A percentile compares a stretch with the other conserved stretches of the same genome.
Evolutionary conservation across 2,888 invertebrate genomes (phyloP).

Genomic region (Molanna angustata): DNA sequence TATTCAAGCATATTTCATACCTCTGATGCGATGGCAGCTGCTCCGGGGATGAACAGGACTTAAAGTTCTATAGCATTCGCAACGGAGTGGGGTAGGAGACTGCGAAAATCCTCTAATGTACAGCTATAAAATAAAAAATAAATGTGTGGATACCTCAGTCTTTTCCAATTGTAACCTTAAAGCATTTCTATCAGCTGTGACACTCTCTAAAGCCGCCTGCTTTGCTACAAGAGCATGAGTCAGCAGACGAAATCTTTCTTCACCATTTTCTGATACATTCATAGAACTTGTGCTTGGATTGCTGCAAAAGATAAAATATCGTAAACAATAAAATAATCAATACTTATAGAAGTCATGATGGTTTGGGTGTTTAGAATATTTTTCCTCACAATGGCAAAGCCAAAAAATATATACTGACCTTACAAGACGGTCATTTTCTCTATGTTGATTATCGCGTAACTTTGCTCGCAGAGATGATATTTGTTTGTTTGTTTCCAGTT

Average conservation of each 20-base stretch:
- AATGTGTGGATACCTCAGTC: constrained; percentile 50
- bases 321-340: too few relatives aligned
- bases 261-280: constrained; percentile 36
- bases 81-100: too few relatives aligned
- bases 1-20: too few relatives aligned
- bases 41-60: too few relatives aligned
- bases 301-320: constrained; percentile 7
- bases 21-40: too few relatives aligned
- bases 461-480: constrained; percentile 47
- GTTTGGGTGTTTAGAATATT: not conserved
- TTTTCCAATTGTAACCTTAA: constrained; percentile 72
- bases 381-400: not conserved
- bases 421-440: constrained; percentile 31
- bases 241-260: constrained; percentile 51
- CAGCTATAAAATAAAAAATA: too few relatives aligned
- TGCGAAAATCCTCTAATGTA: too few relatives aligned
- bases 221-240: constrained; percentile 78
- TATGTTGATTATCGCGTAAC: constrained; percentile 49
- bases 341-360: too few relatives aligned
- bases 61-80: too few relatives aligned
- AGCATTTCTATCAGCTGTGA: constrained; percentile 76
- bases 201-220: constrained; percentile 71
- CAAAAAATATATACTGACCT: not conserved
- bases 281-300: constrained; percentile 36
- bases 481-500: constrained; percentile 54